Evolutionary conservation across 2,113 vertebrate genomes (phyloP).

Genomic region (Erinaceus europaeus): DNA sequence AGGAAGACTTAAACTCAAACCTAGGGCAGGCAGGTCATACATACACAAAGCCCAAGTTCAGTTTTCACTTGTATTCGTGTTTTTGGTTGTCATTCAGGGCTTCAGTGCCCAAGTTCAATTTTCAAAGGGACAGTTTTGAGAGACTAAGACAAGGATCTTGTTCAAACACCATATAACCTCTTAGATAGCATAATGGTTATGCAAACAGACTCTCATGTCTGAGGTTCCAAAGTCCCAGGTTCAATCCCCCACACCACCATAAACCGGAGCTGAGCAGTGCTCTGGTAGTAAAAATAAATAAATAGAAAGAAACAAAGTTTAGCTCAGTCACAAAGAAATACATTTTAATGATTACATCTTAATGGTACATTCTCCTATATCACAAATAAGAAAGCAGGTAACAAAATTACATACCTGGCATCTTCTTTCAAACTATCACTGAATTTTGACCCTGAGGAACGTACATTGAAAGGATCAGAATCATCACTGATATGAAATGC

Average conservation of each 20-base stretch:
- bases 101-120: too few species aligned
- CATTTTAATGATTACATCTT: not conserved
- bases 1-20: not conserved
- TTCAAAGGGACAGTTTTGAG: not conserved
- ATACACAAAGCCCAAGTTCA: not conserved
- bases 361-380: not conserved
- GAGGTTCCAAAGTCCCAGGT: too few species aligned
- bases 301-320: too few species aligned
- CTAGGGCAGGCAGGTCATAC: not conserved
- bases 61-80: too few species aligned
- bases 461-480: constrained; percentile 92
- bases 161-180: not conserved
- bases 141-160: constrained; percentile 30
- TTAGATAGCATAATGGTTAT: too few species aligned
- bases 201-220: too few species aligned
- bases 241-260: too few species aligned
- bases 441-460: constrained; percentile 89
- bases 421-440: constrained; percentile 96
- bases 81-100: too few species aligned
- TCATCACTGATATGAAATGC: constrained; percentile 93
- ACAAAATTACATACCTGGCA: constrained; percentile 85
- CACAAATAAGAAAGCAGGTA: not conserved
- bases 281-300: too few species aligned
- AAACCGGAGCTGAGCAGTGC: too few species aligned
- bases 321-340: not conserved